These are phyloP conservation scores for Papilio glaucus DNA, from an alignment of 1,140 invertebrate species.

Conservation along the genomic window DNA sequence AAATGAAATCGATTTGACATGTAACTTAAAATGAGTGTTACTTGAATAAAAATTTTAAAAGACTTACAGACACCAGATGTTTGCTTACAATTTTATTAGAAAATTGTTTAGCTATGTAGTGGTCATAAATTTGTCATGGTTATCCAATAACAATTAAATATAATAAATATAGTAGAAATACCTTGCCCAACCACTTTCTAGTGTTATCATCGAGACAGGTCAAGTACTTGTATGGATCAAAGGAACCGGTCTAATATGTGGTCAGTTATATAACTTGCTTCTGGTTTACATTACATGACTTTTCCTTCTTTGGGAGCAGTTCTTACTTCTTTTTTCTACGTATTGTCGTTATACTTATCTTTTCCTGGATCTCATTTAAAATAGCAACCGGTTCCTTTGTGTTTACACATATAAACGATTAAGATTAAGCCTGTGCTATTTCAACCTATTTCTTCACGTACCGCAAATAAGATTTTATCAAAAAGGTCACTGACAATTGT, in stretches of 20 bases:
- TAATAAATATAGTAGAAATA: conserved; percentile 3
- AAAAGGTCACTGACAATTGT: conserved; percentile 24
- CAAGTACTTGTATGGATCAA: conserved; percentile 37
- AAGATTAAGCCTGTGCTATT: background rate
- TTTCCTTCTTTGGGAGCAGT: conserved; percentile 35
- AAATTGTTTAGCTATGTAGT: too few species aligned
- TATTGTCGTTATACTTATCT: conserved; percentile 13
- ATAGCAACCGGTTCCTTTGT: background rate
- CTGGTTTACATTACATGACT: conserved; percentile 37
- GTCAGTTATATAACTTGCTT: conserved; percentile 31
- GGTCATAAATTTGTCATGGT: too few species aligned
- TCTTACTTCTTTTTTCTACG: conserved; percentile 9
- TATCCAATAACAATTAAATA: too few species aligned
- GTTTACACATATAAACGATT: background rate
- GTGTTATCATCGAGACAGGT: conserved; percentile 34
- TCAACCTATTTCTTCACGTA: conserved; percentile 20
- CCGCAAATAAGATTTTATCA: conserved; percentile 6
- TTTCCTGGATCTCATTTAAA: conserved; percentile 28
- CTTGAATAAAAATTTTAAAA: too few species aligned
- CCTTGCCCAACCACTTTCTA: conserved; percentile 30
- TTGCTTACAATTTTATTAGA: too few species aligned
- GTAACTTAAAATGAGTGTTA: too few species aligned
- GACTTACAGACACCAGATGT: too few species aligned
- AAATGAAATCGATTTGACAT: too few species aligned
- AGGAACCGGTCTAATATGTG: conserved; percentile 23